Conservation (phyloP, 2,797 vertebrate species). For the Aphelocoma californica region DNA sequence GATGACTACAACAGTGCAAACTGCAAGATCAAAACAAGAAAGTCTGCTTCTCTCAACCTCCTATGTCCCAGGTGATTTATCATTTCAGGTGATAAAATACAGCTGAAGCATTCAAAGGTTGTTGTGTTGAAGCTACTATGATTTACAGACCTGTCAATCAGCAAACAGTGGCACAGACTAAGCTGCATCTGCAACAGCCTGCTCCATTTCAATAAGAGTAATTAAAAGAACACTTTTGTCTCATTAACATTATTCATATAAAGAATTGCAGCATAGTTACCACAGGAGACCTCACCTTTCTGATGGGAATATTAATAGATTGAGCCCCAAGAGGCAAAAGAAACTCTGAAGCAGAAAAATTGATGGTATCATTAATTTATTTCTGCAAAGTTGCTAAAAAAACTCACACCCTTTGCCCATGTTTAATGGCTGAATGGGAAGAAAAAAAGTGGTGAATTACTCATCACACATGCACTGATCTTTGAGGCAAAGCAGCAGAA, state of each 20-base stretch:
- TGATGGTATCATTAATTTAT: neutral
- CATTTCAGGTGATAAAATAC: neutral
- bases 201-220: neutral
- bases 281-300: neutral
- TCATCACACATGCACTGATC: neutral
- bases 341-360: neutral
- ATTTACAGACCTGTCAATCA: neutral
- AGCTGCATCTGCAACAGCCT: neutral
- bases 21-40: neutral
- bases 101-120: neutral
- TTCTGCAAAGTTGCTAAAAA: neutral
- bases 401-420: fast-evolving
- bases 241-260: neutral
- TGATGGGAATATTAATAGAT: neutral
- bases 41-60: neutral
- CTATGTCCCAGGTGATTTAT: neutral
- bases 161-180: neutral
- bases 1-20: neutral
- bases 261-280: neutral
- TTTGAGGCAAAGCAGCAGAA: neutral
- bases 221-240: neutral
- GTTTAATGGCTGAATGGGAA: neutral
- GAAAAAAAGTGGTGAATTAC: neutral
- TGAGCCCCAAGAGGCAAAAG: neutral
- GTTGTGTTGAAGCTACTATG: neutral